Percentiles rank a stretch among this genome's conserved stretches.
Evolutionary conservation across 2,888 invertebrate genomes (phyloP).

Genomic region (Antheraea assamensis): DNA sequence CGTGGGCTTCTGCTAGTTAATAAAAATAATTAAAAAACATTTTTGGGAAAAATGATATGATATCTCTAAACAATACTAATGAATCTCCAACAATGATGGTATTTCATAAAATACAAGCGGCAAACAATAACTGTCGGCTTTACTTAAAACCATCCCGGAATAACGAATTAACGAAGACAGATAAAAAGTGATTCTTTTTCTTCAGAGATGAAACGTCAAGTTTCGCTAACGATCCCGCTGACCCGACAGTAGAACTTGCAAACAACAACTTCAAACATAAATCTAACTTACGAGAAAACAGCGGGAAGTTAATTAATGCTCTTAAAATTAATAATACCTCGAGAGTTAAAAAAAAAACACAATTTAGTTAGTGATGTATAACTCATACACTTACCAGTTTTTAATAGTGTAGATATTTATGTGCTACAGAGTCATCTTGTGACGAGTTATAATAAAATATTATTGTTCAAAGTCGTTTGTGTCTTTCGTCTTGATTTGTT

Average conservation of each 20-base stretch:
- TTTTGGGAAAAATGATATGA: background rate
- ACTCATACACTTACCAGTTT: too few relatives aligned
- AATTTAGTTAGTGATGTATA: too few relatives aligned
- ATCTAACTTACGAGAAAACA: conserved; percentile 9
- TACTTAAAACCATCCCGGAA: conserved; percentile 31
- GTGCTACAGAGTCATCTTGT: too few relatives aligned
- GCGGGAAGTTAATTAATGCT: background rate
- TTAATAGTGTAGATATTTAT: too few relatives aligned
- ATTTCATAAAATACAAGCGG: background rate
- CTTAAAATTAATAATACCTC: background rate
- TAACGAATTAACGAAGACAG: conserved; percentile 54
- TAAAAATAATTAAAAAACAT: background rate
- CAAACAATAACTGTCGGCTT: conserved; percentile 12
- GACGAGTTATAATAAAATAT: background rate
- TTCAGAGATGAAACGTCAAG: conserved; percentile 64
- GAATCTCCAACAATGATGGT: background rate
- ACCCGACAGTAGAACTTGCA: conserved; percentile 41
- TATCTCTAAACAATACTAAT: background rate
- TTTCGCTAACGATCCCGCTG: conserved; percentile 59
- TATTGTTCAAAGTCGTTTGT: background rate
- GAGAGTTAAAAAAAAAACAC: background rate
- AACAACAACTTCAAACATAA: conserved; percentile 42
- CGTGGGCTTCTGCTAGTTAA: too few relatives aligned
- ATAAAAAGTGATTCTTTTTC: conserved; percentile 59
- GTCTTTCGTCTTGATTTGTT: background rate